phyloP scores from a whole-genome alignment of 2,113 vertebrate genomes.

The Climacteris rufus region DNA sequence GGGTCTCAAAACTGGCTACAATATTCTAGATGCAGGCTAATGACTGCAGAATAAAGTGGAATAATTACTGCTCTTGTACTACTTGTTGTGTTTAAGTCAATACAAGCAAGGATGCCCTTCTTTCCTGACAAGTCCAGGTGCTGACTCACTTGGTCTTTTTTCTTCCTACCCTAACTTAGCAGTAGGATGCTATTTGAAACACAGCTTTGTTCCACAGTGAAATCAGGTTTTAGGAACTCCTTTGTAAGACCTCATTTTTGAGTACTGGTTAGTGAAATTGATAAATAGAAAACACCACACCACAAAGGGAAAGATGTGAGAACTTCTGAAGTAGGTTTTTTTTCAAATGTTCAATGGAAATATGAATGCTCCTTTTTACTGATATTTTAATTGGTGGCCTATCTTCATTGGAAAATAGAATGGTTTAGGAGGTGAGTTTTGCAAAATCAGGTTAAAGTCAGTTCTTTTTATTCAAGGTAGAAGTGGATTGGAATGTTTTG shows the following conservation, averaged over 20 bases:
- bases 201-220: neutral
- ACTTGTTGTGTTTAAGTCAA: neutral
- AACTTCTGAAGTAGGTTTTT: neutral
- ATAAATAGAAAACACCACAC: neutral
- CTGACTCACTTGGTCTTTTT: neutral
- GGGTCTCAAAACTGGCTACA: neutral
- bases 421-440: neutral
- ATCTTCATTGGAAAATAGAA: neutral
- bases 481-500: neutral
- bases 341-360: neutral
- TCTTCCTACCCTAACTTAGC: neutral
- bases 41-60: neutral
- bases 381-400: neutral
- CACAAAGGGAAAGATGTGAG: neutral
- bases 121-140: neutral
- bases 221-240: neutral
- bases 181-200: neutral
- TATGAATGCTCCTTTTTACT: neutral
- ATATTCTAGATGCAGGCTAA: neutral
- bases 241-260: neutral
- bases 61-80: neutral
- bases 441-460: neutral
- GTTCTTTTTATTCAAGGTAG: neutral
- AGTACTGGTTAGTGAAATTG: neutral
- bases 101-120: neutral